Conservation (phyloP, 2,888 invertebrate species). For the Aspidiotus destructor region DNA sequence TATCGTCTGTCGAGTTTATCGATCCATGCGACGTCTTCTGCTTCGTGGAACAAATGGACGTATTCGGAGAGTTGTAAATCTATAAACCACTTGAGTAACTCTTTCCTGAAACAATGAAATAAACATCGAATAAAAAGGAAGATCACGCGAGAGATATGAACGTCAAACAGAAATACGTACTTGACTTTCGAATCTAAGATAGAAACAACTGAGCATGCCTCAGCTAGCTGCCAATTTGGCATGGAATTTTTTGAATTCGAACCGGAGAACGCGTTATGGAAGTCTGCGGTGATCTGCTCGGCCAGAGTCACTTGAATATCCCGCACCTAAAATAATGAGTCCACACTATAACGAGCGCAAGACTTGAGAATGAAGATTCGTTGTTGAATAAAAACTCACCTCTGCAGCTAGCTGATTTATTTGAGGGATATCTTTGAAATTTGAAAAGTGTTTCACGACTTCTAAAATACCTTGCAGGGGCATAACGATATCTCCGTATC, state of each 20-base stretch:
- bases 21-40: constrained; percentile 94
- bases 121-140: neutral
- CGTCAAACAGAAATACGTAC: constrained; percentile 40
- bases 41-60: constrained; percentile 81
- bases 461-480: constrained; percentile 92
- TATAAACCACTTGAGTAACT: constrained; percentile 85
- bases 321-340: constrained; percentile 48
- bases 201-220: constrained; percentile 74
- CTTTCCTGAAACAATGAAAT: constrained; percentile 45
- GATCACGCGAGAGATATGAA: neutral
- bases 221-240: constrained; percentile 58
- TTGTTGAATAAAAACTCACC: constrained; percentile 41
- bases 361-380: constrained; percentile 1
- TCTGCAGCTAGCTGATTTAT: constrained; percentile 75
- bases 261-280: constrained; percentile 75
- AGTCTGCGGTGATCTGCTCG: constrained; percentile 81
- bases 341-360: constrained; percentile 10
- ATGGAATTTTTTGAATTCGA: constrained; percentile 50
- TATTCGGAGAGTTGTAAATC: constrained; percentile 82
- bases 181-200: constrained; percentile 79
- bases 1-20: constrained; percentile 88
- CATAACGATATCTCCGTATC: constrained; percentile 87
- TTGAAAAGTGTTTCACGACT: constrained; percentile 88
- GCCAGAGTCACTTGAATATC: constrained; percentile 68
- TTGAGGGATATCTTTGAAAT: constrained; percentile 84